phyloP scores from a whole-genome alignment of 2,888 invertebrate species.

The Lithophane leautieri region DNA sequence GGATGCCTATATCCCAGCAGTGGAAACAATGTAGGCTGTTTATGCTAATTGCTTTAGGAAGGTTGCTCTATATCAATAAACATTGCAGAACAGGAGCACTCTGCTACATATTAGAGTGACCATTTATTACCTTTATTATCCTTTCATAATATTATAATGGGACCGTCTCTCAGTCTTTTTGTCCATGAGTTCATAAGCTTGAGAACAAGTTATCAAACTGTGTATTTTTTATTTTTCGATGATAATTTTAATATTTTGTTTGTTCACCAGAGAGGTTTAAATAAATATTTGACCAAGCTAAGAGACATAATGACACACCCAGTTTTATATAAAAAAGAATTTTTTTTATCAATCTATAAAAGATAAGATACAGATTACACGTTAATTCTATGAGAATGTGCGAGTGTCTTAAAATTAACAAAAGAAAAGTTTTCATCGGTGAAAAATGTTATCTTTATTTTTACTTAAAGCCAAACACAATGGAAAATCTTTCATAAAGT shows the following conservation, averaged over 20 bases:
- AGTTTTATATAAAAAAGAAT: not conserved
- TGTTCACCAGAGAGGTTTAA: no score
- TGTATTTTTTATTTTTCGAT: not conserved
- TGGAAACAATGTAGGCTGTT: not conserved
- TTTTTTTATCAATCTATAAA: not conserved
- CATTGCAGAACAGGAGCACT: no score
- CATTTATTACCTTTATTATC: no score
- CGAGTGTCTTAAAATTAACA: not conserved
- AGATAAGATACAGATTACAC: not conserved
- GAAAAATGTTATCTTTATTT: not conserved
- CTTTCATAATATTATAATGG: not conserved
- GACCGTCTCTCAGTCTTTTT: not conserved
- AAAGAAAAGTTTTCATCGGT: not conserved
- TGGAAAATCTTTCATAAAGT: not conserved
- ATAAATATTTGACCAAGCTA: not conserved
- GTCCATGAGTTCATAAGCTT: not conserved
- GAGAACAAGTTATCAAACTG: not conserved
- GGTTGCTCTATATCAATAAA: not conserved
- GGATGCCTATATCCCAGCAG: not conserved
- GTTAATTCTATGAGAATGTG: conserved; percentile 1
- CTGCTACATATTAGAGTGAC: no score
- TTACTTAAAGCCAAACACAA: conserved; percentile 9
- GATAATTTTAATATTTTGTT: not conserved
- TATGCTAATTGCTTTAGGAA: not conserved
- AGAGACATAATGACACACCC: not conserved